Percentiles rank a stretch among this genome's conserved stretches.
These are phyloP conservation scores for Trichopria drosophilae DNA, from an alignment of 2,888 invertebrate species.

Conservation along the genomic window DNA sequence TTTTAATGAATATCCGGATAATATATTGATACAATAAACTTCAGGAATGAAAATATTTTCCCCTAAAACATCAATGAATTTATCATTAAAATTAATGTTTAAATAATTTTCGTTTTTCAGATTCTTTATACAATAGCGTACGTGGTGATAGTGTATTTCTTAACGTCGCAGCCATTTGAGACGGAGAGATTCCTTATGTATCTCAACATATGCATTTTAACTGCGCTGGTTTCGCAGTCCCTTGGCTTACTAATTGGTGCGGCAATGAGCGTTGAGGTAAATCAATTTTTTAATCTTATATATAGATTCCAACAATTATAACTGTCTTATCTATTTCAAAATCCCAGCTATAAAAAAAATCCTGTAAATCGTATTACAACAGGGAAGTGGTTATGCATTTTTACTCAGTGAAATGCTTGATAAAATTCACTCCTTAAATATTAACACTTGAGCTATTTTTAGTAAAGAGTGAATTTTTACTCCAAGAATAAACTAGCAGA, in stretches of 20 bases:
- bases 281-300: conserved; percentile 14
- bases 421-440: too few species aligned
- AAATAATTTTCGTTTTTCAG: conserved; percentile 48
- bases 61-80: too few species aligned
- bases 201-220: conserved; percentile 74
- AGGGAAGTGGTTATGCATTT: too few species aligned
- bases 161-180: conserved; percentile 94
- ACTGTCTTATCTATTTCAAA: background rate
- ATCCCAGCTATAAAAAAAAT: too few species aligned
- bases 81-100: background rate
- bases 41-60: too few species aligned
- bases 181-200: conserved; percentile 80
- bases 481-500: too few species aligned
- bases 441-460: too few species aligned
- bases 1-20: background rate
- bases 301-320: background rate
- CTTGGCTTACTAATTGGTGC: conserved; percentile 91
- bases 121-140: conserved; percentile 55
- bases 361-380: too few species aligned
- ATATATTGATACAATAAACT: background rate
- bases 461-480: too few species aligned
- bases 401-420: too few species aligned
- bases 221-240: conserved; percentile 89
- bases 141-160: conserved; percentile 83
- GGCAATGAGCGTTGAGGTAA: conserved; percentile 81